These are phyloP conservation scores for Podabrus alpinus DNA, from an alignment of 2,888 invertebrate species.

Conservation along the genomic window DNA sequence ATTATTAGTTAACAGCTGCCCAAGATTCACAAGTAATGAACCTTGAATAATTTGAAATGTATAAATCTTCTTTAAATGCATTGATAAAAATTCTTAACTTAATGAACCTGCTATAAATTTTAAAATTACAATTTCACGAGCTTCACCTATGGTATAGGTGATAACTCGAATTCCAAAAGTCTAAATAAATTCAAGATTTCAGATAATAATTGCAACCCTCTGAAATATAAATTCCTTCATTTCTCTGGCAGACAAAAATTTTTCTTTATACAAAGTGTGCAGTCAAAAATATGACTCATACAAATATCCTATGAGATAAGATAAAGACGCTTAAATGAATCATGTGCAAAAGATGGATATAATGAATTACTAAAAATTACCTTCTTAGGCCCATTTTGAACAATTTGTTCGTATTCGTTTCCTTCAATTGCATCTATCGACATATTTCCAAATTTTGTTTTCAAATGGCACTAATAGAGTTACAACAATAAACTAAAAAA, in stretches of 20 bases:
- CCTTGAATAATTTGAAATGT: constrained; percentile 1
- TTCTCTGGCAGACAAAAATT: background rate
- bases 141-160: background rate
- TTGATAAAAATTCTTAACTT: background rate
- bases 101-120: background rate
- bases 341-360: background rate
- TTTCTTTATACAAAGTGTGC: too few relatives aligned
- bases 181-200: background rate
- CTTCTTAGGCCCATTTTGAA: constrained; percentile 68
- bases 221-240: background rate
- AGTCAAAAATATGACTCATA: constrained; percentile 15
- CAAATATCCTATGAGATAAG: background rate
- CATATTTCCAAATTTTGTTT: constrained; percentile 49
- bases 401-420: constrained; percentile 67
- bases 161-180: background rate
- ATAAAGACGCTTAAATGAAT: background rate
- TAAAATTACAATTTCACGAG: background rate
- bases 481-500: background rate
- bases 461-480: constrained; percentile 1
- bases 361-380: constrained; percentile 54
- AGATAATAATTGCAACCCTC: background rate
- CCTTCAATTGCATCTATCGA: constrained; percentile 57
- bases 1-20: constrained; percentile 14
- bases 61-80: background rate
- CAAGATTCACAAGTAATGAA: background rate